Conservation (phyloP, 2,113 vertebrate species). For the Lycaon pictus region DNA sequence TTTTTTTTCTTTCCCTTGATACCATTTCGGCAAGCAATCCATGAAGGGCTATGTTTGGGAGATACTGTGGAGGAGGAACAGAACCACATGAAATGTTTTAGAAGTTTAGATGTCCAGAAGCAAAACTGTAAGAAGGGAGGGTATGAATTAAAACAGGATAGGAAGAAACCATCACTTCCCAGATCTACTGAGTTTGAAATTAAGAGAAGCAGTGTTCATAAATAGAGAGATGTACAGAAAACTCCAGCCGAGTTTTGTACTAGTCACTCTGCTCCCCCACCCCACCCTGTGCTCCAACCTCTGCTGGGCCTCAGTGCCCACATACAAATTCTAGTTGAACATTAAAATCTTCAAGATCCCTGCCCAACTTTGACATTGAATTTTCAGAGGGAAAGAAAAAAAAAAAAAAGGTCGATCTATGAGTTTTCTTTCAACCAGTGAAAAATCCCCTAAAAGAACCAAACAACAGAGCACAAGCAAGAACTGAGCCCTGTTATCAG, state of each 20-base stretch:
- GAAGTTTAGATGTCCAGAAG: neutral
- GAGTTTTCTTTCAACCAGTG: conserved; percentile 34
- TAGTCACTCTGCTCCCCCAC: too few species aligned
- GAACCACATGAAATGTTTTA: neutral
- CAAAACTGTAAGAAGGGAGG: neutral
- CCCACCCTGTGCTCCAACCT: neutral
- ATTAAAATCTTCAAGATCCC: neutral
- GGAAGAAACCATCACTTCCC: neutral
- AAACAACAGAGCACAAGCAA: neutral
- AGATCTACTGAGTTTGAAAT: neutral
- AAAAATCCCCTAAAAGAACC: conserved; percentile 39
- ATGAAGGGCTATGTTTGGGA: neutral
- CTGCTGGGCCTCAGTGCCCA: neutral
- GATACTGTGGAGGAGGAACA: neutral
- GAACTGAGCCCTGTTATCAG: conserved; percentile 34
- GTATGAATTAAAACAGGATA: neutral
- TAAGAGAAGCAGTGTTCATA: neutral
- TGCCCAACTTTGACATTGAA: neutral
- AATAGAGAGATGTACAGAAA: neutral
- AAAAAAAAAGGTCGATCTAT: neutral
- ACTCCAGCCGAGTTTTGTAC: neutral
- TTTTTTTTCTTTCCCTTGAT: neutral
- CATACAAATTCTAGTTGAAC: neutral
- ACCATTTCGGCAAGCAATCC: neutral
- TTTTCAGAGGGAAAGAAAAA: neutral